Evolutionary conservation across 2,888 invertebrate species (phyloP).

Genomic region (Adineta ricciae): DNA sequence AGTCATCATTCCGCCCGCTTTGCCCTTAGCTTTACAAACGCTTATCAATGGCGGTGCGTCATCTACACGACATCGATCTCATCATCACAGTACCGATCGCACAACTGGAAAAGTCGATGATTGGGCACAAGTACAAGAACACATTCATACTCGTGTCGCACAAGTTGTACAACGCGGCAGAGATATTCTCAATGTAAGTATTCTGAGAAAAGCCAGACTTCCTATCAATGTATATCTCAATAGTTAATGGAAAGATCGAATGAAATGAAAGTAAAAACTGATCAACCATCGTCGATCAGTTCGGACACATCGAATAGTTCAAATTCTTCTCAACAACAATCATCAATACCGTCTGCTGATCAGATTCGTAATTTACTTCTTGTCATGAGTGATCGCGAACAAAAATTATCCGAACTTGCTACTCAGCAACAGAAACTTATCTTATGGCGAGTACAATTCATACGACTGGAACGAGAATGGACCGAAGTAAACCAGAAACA

Average conservation of each 20-base stretch:
- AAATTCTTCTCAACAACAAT: background rate
- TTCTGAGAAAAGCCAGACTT: too few species aligned
- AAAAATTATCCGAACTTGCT: conserved; percentile 8
- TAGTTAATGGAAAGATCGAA: conserved; percentile 1
- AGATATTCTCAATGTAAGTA: background rate
- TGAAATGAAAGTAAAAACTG: background rate
- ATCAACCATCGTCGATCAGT: background rate
- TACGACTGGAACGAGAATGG: background rate
- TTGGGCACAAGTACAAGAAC: conserved; percentile 19
- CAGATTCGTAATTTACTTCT: background rate
- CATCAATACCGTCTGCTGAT: background rate
- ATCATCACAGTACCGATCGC: background rate
- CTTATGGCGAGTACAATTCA: background rate
- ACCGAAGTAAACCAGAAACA: background rate
- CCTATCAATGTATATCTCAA: too few species aligned
- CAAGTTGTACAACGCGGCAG: conserved; percentile 13
- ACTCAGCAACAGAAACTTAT: background rate
- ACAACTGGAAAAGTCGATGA: background rate
- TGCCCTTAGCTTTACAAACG: background rate
- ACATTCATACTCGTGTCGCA: conserved; percentile 4
- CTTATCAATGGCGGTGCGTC: background rate
- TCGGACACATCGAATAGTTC: background rate
- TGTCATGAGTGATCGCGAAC: background rate
- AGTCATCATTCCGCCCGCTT: background rate
- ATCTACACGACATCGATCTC: background rate